These are phyloP conservation scores for Diaphora mendica DNA, from an alignment of 2,888 invertebrate genomes.

Conservation along the genomic window DNA sequence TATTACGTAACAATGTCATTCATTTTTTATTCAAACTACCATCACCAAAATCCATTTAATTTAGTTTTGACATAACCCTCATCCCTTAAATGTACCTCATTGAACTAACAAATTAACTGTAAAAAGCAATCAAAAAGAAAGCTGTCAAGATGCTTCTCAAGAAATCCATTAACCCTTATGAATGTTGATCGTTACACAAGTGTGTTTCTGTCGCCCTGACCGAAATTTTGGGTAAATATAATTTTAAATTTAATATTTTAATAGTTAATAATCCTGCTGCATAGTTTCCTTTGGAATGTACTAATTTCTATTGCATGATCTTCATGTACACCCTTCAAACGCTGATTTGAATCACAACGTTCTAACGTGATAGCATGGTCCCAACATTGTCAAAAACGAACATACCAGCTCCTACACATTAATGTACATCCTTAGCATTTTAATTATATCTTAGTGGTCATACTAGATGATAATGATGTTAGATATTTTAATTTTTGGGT, in stretches of 20 bases:
- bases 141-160: slow-evolving; percentile 86
- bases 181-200: slow-evolving; percentile 76
- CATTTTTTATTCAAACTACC: slow-evolving; percentile 49
- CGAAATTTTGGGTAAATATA: slow-evolving; percentile 84
- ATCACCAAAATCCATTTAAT: slow-evolving; percentile 44
- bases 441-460: slow-evolving; percentile 52
- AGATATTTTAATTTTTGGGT: slow-evolving; percentile 42
- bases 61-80: slow-evolving; percentile 50
- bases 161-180: slow-evolving; percentile 71
- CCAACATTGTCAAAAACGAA: slow-evolving; percentile 53
- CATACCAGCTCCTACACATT: slow-evolving; percentile 29
- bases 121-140: slow-evolving; percentile 70
- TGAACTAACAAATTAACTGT: slow-evolving; percentile 51
- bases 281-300: slow-evolving; percentile 81
- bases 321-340: slow-evolving; percentile 73
- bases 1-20: slow-evolving; percentile 49
- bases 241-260: slow-evolving; percentile 74
- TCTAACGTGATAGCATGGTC: slow-evolving; percentile 71
- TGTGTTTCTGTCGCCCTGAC: slow-evolving; percentile 84
- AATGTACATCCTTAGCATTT: slow-evolving; percentile 45
- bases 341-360: slow-evolving; percentile 64
- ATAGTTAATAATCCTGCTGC: slow-evolving; percentile 80
- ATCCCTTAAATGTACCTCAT: slow-evolving; percentile 46
- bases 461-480: slow-evolving; percentile 61
- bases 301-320: slow-evolving; percentile 81